Base-by-base conservation (phyloP, 2,113 vertebrate species). In the Solea senegalensis region DNA sequence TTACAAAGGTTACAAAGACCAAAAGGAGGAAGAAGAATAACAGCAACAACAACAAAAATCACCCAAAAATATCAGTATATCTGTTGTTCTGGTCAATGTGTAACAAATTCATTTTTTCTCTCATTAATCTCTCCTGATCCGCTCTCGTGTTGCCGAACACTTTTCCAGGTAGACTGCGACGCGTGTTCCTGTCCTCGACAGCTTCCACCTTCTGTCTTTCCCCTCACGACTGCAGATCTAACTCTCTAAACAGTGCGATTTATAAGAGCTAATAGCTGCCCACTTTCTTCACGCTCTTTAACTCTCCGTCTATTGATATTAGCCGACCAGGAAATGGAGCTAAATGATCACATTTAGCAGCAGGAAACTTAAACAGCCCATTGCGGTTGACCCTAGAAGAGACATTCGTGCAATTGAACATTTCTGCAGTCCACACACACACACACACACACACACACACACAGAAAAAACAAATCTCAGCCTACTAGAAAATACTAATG, bases 321-420 rank as follows among this genome's bases (percentile, higher is more conserved):
- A 90, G 66, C 64, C 71, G 70, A 66, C 55, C 61, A 78, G 85
- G 76, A 86, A 92, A 84, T 89, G 7, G 80, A 86, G 69, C 83
- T 87, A 84, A 90, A 92, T 86, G 60, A 88, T 86, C 60, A 79
- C 78, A 82, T 82, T 84, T 21, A 21, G 21, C 80, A 83, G 53
- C 8, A 40, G 58, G 57, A 79, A 79, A 84, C 71, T 75, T 87
- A 77, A 86, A 80, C 74, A 85, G 66, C 81, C 71, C 43, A 58
- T 14, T 73, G 73, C 21, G 64, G 82, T 90, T 89, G 82, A 85
- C 53, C 69, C 66, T 83, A 49, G 5, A 9, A 39, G 39, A 65
- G 39, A 65, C 46, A 69, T 40, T 40, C 61, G 21, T 62, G 45
- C 56, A 40, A 6, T 70, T 46, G 45, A 63, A 63, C 65, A 55